These are phyloP conservation scores for Odontophorus gujanensis DNA, from an alignment of 2,113 vertebrate genomes.

Conservation along the genomic window DNA sequence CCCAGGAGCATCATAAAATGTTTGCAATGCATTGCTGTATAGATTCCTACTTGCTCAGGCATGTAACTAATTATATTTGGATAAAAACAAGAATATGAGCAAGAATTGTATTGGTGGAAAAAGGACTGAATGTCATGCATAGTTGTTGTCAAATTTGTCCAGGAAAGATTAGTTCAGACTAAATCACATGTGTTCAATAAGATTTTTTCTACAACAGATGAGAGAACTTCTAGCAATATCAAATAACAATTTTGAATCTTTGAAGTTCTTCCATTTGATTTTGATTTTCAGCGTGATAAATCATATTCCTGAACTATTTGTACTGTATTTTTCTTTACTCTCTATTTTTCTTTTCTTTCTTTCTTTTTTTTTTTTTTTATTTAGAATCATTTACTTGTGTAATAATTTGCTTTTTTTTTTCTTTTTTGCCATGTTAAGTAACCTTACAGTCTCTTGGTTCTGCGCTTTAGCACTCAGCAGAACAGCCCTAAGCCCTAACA, in stretches of 20 bases:
- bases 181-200: not conserved
- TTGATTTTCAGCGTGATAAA: not conserved
- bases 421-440: not conserved
- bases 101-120: not conserved
- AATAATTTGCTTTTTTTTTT: not conserved
- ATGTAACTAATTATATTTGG: not conserved
- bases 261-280: not conserved
- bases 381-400: not conserved
- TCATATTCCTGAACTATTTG: not conserved
- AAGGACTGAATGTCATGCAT: not conserved
- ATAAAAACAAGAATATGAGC: not conserved
- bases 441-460: not conserved
- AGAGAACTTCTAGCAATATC: not conserved
- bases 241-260: not conserved
- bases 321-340: not conserved
- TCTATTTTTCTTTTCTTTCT: not conserved
- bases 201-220: not conserved
- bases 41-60: not conserved
- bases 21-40: not conserved
- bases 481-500: not conserved
- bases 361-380: not conserved
- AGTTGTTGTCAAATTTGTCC: not conserved
- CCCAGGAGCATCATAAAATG: rapidly evolving
- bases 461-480: not conserved
- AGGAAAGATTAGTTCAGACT: not conserved